phyloP scores from a whole-genome alignment of 2,113 vertebrate genomes.

The Capreolus pygargus region DNA sequence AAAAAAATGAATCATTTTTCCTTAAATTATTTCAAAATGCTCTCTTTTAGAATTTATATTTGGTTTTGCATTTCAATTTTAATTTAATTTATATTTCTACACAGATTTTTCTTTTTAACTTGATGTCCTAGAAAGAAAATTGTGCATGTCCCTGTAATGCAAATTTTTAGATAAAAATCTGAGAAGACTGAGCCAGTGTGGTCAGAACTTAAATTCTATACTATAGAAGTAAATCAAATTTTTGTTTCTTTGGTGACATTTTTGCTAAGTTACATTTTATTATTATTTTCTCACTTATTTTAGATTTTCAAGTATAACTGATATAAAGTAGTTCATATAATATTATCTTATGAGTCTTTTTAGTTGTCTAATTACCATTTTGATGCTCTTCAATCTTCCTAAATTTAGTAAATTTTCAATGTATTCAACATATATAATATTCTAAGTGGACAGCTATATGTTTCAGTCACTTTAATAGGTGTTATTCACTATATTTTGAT shows the following conservation, averaged over 20 bases:
- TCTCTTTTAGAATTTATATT: not conserved
- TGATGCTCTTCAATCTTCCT: not conserved
- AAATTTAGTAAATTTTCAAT: not conserved
- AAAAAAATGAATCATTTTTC: not conserved
- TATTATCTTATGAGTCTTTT: not conserved
- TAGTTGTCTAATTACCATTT: not conserved
- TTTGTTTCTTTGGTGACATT: not conserved
- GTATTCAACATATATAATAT: not conserved
- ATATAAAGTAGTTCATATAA: not conserved
- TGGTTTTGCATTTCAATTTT: not conserved
- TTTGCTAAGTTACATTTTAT: not conserved
- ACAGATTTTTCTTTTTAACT: not conserved
- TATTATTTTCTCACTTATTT: not conserved
- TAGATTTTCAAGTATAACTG: not conserved
- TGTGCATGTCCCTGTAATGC: accelerated
- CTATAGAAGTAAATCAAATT: not conserved
- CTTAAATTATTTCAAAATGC: not conserved
- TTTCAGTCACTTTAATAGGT: not conserved
- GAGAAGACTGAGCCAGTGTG: not conserved
- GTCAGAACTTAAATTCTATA: not conserved
- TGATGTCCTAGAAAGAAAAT: not conserved
- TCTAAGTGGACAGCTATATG: not conserved
- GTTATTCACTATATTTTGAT: not conserved
- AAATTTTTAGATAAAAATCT: not conserved
- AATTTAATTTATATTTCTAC: not conserved